Conservation (phyloP, 2,888 invertebrate species). For the Pardosa pseudoannulata region DNA sequence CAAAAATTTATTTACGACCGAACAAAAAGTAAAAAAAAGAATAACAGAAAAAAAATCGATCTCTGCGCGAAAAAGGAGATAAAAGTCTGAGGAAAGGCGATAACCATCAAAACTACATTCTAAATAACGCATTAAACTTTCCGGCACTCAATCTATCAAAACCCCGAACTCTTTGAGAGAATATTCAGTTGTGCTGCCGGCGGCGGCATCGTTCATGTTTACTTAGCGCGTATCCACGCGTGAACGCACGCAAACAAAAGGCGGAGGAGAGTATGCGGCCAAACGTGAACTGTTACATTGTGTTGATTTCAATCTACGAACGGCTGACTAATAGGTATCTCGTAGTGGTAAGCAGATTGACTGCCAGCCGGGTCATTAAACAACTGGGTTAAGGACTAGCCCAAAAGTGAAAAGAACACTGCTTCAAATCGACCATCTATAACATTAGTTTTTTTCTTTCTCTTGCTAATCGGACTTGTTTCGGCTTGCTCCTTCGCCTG, state of each 20-base stretch:
- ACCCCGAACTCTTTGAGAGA: not conserved
- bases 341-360: slow-evolving; percentile 26
- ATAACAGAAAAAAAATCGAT: no score
- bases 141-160: not conserved
- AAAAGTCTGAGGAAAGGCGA: not conserved
- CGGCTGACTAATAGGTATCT: slow-evolving; percentile 66
- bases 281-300: slow-evolving; percentile 43
- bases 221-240: slow-evolving; percentile 32
- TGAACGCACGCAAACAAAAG: slow-evolving; percentile 35
- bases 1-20: no score
- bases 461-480: slow-evolving; percentile 38
- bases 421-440: slow-evolving; percentile 29
- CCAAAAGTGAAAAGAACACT: slow-evolving; percentile 61
- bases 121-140: slow-evolving; percentile 4
- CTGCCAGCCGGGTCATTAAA: slow-evolving; percentile 50
- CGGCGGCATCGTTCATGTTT: slow-evolving; percentile 30
- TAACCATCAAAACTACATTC: not conserved
- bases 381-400: slow-evolving; percentile 65
- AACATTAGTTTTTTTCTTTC: no score
- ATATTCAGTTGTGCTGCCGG: not conserved
- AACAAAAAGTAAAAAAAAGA: no score
- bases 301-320: slow-evolving; percentile 48
- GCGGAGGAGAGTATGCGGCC: not conserved
- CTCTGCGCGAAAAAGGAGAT: not conserved
- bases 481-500: slow-evolving; percentile 28